Evolutionary conservation across 2,888 invertebrate species (phyloP), one percentile per base, ranked within the genome.

Genomic region (Prosopocoilus inquinatus): DNA sequence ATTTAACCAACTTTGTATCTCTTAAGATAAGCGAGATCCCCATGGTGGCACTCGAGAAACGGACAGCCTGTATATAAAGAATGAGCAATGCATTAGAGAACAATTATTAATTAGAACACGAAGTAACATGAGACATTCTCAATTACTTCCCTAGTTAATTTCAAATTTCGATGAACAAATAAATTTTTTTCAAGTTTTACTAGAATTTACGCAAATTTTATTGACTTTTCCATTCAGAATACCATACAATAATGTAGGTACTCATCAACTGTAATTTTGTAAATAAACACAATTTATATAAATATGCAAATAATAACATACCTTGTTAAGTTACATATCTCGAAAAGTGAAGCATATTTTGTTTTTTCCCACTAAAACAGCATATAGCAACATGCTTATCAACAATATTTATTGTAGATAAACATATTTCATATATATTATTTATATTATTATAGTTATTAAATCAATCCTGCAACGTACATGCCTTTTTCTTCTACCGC

Each of bases 51-150:
- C n/a, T n/a, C n/a, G n/a, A n/a, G n/a, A n/a, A n/a, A n/a, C n/a
- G n/a, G n/a, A n/a, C n/a, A n/a, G n/a, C 3, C 15, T 46, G 15
- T 46, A 46, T 46, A 46, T 28, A 46, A 46, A 46, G 46, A 46
- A 46, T 46, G 33, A 46, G 33, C 46, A 46, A 46, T 46, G 46
- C 46, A 46, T 46, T 46, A 46, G 46, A 46, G 46, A 46, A 46
- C 46, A 46, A 46, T 46, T 46, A 46, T 46, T 46, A 46, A 46
- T 46, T 46, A 46, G 46, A 46, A 46, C 46, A 46, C 46, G 15
- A 46, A 33, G 46, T 46, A 46, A 46, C 46, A 33, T 46, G 46
- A 46, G 46, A 46, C 46, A 46, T 46, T 46, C 46, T 28, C n/a
- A n/a, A n/a, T n/a, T n/a, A n/a, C n/a, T n/a, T n/a, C n/a, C n/a